Evolutionary conservation across 2,113 vertebrate genomes (phyloP).

Genomic region (Prionailurus viverrinus): DNA sequence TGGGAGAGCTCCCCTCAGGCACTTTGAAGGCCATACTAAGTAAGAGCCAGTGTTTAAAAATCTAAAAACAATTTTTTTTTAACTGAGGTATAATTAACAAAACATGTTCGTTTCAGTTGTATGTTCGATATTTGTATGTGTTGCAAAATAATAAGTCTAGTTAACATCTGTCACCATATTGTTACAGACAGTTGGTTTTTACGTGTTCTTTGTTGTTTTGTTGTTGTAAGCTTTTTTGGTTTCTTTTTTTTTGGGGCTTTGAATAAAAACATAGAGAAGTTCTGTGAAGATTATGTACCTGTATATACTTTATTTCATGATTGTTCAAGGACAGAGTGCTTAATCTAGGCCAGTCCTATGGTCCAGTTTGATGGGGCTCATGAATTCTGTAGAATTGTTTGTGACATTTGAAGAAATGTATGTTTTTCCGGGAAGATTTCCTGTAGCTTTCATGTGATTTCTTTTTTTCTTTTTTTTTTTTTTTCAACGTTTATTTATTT

Average conservation of each 20-base stretch:
- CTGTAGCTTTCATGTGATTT: neutral
- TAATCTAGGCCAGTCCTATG: neutral
- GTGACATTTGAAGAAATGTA: neutral
- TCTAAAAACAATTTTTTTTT: neutral
- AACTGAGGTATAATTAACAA: neutral
- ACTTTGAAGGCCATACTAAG: slow-evolving; percentile 95
- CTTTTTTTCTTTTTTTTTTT: too few relatives aligned
- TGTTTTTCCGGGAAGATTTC: neutral
- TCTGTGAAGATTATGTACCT: neutral
- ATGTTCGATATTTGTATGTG: neutral
- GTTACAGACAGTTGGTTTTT: neutral
- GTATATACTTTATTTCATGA: neutral
- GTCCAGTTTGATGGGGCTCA: neutral
- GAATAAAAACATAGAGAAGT: neutral
- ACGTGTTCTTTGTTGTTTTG: neutral
- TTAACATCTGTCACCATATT: neutral
- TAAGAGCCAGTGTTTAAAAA: slow-evolving; percentile 84
- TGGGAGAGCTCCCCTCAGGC: slow-evolving; percentile 93
- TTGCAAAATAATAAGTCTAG: neutral
- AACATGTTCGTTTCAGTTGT: neutral
- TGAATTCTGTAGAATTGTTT: neutral
- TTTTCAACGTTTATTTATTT: too few relatives aligned
- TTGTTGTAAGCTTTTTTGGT: neutral
- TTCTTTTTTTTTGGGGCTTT: slow-evolving; percentile 26
- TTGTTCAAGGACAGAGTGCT: neutral